Evolutionary conservation across 2,797 vertebrate species (phyloP), one percentile per base, ranked within the genome.

Genomic region (Urosaurus nigricauda): DNA sequence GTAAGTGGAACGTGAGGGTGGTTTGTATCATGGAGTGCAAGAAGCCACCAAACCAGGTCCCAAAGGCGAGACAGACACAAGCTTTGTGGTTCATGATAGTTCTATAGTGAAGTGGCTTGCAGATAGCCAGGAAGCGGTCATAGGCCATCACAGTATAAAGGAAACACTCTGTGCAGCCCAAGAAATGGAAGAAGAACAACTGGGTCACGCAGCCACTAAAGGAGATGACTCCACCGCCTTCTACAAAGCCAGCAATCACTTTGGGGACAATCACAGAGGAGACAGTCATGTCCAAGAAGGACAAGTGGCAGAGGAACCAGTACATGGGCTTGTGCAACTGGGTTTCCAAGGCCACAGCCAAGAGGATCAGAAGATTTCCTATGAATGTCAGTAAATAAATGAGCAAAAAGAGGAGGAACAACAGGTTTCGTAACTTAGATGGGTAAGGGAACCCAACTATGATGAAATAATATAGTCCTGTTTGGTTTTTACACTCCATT

Each of bases 91-190:
- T 95, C 94, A 96, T 96, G 60, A 95, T 91, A 77, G 90, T 88
- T 13, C 91, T 88, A 5, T 96, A 95, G 80, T 88, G 92, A 63
- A 96, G 81, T 60, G 95, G 95, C 43, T 94, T 93, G 83, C 94
- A 96, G 71, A 96, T 96, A 56, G 95, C 94, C 75, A 93, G 85
- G 75, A 95, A 96, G 14, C 85, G 90, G 83, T 96, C 95, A 17
- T 95, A 95, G 84, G 94, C 95, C 95, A 96, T 96, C 5, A 92
- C 93, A 0, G 95, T 95, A n/a, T 96, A 94, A 43, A 95, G 92
- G 75, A 95, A 95, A 21, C 94, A 95, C 74, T 96, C 95, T 3
- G 95, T 94, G 81, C 94, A 95, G 68, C 95, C 95, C 88, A 96
- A 84, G 77, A 95, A 94, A 79, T 96, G 94, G 88, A 96, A 96